These are phyloP conservation scores for Drepana falcataria DNA, from an alignment of 2,888 invertebrate species.

Conservation along the genomic window DNA sequence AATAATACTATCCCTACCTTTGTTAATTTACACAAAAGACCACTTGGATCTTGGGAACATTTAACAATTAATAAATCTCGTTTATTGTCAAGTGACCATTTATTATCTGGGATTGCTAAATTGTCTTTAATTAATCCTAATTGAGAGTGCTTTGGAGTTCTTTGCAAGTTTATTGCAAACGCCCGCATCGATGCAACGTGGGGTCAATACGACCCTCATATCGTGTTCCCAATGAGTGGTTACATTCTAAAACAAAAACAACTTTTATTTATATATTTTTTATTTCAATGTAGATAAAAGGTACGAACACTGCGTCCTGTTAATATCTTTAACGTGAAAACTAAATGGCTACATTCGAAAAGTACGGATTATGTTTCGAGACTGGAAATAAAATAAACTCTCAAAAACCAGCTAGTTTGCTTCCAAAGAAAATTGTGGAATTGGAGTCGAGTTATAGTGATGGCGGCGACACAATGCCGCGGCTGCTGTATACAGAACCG, in stretches of 20 bases:
- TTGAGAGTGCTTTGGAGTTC: slow-evolving; percentile 64
- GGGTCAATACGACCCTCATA: slow-evolving; percentile 56
- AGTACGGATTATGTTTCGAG: slow-evolving; percentile 39
- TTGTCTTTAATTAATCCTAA: slow-evolving; percentile 77
- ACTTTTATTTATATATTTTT: slow-evolving; percentile 33
- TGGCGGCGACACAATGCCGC: slow-evolving; percentile 42
- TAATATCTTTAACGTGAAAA: slow-evolving; percentile 30
- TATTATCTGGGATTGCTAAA: slow-evolving; percentile 72
- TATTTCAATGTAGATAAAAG: slow-evolving; percentile 32
- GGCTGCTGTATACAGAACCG: slow-evolving; percentile 41
- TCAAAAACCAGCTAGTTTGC: slow-evolving; percentile 47
- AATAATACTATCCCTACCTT: too few species aligned
- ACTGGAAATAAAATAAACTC: slow-evolving; percentile 43
- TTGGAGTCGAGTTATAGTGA: slow-evolving; percentile 30
- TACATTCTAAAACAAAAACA: slow-evolving; percentile 33
- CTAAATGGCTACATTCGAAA: slow-evolving; percentile 48
- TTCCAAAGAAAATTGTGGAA: slow-evolving; percentile 51
- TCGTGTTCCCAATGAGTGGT: slow-evolving; percentile 46
- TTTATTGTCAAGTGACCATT: slow-evolving; percentile 65
- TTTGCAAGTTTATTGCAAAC: slow-evolving; percentile 65
- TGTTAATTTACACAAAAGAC: background rate
- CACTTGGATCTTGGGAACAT: slow-evolving; percentile 6
- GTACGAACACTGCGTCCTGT: slow-evolving; percentile 36
- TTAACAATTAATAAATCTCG: slow-evolving; percentile 60
- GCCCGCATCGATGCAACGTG: slow-evolving; percentile 59